Conservation (phyloP, 2,797 vertebrate genomes). For the Gallirallus australis region DNA sequence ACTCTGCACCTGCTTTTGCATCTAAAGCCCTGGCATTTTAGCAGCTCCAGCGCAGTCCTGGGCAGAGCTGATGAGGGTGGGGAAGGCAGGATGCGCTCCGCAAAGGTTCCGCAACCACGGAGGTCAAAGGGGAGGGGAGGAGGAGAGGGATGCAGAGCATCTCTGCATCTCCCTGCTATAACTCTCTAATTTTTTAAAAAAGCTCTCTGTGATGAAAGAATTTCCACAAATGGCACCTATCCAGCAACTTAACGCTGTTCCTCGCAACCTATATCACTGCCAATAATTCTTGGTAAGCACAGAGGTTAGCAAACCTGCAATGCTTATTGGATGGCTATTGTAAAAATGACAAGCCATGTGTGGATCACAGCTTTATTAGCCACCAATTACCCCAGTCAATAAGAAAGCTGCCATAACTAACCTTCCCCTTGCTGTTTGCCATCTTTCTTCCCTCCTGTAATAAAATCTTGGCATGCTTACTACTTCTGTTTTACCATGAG, state of each 20-base stretch:
- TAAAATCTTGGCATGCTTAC: neutral
- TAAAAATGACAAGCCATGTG: neutral
- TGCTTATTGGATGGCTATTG: neutral
- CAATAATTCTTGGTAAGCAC: constrained; percentile 4
- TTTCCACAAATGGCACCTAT: neutral
- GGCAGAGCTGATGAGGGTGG: neutral
- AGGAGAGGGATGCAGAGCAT: neutral
- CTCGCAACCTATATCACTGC: neutral
- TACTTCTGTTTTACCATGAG: neutral
- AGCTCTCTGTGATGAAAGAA: neutral
- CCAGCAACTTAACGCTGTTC: neutral
- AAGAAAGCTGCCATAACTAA: neutral
- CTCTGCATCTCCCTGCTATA: neutral
- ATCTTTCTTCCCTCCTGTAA: neutral
- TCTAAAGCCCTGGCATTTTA: neutral
- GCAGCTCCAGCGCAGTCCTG: neutral
- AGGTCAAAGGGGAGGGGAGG: neutral
- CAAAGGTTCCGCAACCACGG: neutral
- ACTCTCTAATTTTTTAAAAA: neutral
- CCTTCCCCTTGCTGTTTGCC: neutral
- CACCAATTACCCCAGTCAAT: neutral
- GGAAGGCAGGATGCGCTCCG: neutral
- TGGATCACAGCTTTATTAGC: constrained; percentile 19
- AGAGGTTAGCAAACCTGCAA: neutral
- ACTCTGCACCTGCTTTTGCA: neutral